Percentiles rank a stretch among this genome's conserved stretches.
Evolutionary conservation across 2,113 vertebrate genomes (phyloP).

Genomic region (Leucosticte australis): DNA sequence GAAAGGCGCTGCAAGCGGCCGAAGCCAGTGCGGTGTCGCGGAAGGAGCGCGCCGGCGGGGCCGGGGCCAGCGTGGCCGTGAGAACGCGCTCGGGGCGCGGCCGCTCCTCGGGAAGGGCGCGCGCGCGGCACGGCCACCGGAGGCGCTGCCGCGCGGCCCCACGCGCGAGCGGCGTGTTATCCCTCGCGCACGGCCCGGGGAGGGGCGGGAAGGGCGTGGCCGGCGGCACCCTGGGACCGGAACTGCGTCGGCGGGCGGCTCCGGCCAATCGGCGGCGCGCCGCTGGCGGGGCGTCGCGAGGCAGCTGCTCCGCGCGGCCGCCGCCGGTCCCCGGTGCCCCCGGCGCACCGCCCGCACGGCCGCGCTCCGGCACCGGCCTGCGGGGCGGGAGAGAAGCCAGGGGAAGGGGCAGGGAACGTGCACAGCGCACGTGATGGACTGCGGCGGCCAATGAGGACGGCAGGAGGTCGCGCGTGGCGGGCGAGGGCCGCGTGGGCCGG

Average conservation of each 20-base stretch:
- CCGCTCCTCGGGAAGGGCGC: background rate
- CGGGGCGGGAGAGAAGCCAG: too few relatives aligned
- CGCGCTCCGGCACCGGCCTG: too few relatives aligned
- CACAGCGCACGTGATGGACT: too few relatives aligned
- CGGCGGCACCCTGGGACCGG: background rate
- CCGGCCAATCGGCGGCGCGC: background rate
- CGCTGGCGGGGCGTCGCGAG: background rate
- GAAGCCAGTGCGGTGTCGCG: background rate
- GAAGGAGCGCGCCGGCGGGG: background rate
- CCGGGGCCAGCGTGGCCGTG: too few relatives aligned
- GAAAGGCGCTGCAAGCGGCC: background rate
- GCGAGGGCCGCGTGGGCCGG: too few relatives aligned
- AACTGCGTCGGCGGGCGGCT: background rate
- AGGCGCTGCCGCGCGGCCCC: background rate
- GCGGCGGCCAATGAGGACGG: too few relatives aligned
- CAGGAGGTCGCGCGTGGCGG: too few relatives aligned
- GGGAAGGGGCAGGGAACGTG: too few relatives aligned
- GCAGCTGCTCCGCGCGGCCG: background rate
- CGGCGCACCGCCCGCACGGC: too few relatives aligned
- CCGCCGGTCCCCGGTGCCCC: background rate
- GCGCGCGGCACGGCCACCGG: background rate
- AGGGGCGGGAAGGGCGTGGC: constrained; percentile 3
- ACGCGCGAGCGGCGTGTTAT: background rate
- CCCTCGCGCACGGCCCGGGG: constrained; percentile 7
- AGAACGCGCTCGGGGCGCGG: background rate